Evolutionary conservation across 1,140 invertebrate species (phyloP), one percentile per base, ranked within the genome.

Genomic region (Anadara kagoshimensis): DNA sequence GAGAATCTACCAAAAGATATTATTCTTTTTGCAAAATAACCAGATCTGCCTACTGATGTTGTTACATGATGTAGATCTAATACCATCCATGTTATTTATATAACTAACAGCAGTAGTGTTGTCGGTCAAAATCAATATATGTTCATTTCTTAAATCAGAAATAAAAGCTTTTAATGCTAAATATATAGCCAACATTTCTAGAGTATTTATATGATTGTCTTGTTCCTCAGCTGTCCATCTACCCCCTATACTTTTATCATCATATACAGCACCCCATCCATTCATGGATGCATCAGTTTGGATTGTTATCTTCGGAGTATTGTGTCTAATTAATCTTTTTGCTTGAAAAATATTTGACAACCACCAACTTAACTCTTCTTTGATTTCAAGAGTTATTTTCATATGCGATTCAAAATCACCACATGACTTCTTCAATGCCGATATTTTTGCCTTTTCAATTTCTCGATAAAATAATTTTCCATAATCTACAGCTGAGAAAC

Each of bases 51-150:
- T 69, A 22, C 75, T 62, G 45, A 83, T 64, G 14, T 26, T 7
- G 54, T 75, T 75, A 24, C 73, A 63, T 10, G 44, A 14, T 53
- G 18, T 14, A 43, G 68, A 75, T 14, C 41, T 49, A 41, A 72
- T 70, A 44, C 78, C 78, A 14, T 76, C 78, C 56, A 80, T 69
- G 36, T 69, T 62, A 65, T 63, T 66, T 7, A 79, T 73, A 64
- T 80, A 78, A 7, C 45, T 24, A 8, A 78, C 56, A 26, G 76
- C 76, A 18, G 68, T 58, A 22, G 54, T 63, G 63, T 78, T 81
- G 45, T 80, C 78, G 2, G 64, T 51, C 20, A 69, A 49, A 24
- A 77, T 51, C 8, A 58, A 4, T 5, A 78, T 57, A 77, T 74
- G 65, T 20, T 54, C 47, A 65, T 65, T 10, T 4, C 41, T 49